phyloP scores from a whole-genome alignment of 2,797 vertebrate genomes.

The Paedocypris micromegethes region DNA sequence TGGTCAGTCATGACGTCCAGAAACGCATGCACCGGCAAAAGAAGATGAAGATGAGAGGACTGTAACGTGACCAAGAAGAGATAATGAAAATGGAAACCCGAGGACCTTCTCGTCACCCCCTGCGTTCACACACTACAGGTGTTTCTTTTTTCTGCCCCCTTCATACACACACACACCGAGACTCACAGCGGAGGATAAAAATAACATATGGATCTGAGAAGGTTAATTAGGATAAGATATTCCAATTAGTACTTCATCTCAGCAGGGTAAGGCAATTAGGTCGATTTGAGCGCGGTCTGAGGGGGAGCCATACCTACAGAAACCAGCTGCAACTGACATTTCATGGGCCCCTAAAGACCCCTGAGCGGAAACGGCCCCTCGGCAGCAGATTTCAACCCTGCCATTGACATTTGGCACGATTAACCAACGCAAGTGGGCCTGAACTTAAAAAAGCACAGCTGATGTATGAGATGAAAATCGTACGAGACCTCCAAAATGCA shows the following conservation, averaged over 20 bases:
- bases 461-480: neutral
- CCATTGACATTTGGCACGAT: conserved; percentile 52
- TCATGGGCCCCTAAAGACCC: conserved; percentile 47
- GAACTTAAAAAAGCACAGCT: neutral
- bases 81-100: conserved; percentile 43
- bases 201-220: conserved; percentile 69
- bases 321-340: conserved; percentile 54
- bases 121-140: conserved; percentile 4
- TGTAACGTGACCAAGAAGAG: conserved; percentile 34
- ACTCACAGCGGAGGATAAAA: conserved; percentile 62
- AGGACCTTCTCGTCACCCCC: conserved; percentile 25
- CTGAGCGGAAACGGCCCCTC: conserved; percentile 43
- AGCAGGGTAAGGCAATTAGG: conserved; percentile 69
- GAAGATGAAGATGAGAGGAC: conserved; percentile 28
- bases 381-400: conserved; percentile 36
- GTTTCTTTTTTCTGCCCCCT: conserved; percentile 44
- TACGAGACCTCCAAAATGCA: neutral
- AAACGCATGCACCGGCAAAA: conserved; percentile 41
- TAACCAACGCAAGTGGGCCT: conserved; percentile 11
- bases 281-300: conserved; percentile 56
- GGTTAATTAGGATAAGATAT: conserved; percentile 75
- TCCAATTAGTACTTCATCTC: conserved; percentile 76
- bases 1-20: conserved; percentile 28
- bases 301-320: conserved; percentile 45
- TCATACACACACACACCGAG: conserved; percentile 41